Conservation (phyloP, 2,888 invertebrate genomes). For the Celastrina argiolus region DNA sequence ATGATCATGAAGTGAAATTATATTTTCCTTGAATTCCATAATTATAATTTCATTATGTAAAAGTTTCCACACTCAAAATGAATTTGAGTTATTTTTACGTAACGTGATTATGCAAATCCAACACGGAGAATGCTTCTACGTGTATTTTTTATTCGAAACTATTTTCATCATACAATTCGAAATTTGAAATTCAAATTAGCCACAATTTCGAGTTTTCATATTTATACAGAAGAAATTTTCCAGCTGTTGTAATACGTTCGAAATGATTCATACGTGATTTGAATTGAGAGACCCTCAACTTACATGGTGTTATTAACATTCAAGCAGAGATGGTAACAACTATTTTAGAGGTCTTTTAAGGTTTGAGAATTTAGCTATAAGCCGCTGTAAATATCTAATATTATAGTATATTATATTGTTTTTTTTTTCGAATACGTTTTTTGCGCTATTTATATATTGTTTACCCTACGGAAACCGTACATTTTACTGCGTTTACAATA, state of each 20-base stretch:
- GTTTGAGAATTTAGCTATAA: too few relatives aligned
- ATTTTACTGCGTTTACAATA: too few relatives aligned
- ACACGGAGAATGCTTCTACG: background rate
- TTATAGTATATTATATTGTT: too few relatives aligned
- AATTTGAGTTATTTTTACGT: background rate
- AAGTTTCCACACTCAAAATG: conserved; percentile 4
- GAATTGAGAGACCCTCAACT: too few relatives aligned
- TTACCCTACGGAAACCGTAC: too few relatives aligned
- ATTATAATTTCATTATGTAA: background rate
- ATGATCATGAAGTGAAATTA: conserved; percentile 1
- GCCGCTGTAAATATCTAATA: too few relatives aligned
- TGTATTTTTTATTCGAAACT: background rate
- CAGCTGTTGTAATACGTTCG: background rate
- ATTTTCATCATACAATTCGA: background rate
- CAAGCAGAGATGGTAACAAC: too few relatives aligned
- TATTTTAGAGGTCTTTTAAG: too few relatives aligned
- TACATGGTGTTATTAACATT: too few relatives aligned
- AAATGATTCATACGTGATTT: background rate
- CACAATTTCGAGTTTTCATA: background rate
- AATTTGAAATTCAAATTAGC: background rate
- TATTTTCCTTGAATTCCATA: background rate
- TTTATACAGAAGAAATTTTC: background rate
- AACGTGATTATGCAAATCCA: background rate
- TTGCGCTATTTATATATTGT: too few relatives aligned
- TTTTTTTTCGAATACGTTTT: too few relatives aligned